phyloP scores from a whole-genome alignment of 2,113 vertebrate genomes.

The Petromus typicus region DNA sequence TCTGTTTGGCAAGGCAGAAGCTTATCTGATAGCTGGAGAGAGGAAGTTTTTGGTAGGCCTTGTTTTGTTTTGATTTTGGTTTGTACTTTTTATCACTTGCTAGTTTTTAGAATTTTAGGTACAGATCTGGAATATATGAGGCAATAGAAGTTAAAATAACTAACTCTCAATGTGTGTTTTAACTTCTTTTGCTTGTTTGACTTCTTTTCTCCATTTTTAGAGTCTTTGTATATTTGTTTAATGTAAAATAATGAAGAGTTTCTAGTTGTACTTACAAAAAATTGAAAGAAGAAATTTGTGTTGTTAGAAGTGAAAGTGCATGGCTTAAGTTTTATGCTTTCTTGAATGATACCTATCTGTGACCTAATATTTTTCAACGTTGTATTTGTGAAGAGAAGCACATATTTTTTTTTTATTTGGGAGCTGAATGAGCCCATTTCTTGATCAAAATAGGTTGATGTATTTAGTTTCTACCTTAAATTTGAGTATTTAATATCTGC shows the following conservation, averaged over 20 bases:
- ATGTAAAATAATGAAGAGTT: background rate
- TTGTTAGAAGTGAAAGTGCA: background rate
- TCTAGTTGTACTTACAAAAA: background rate
- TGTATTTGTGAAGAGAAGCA: background rate
- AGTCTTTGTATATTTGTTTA: background rate
- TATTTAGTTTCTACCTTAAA: background rate
- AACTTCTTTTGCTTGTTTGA: background rate
- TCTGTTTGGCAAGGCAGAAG: background rate
- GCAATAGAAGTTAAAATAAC: background rate
- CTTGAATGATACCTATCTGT: background rate
- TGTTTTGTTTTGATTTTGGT: background rate
- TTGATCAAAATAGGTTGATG: background rate
- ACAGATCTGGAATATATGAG: background rate
- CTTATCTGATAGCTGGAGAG: background rate
- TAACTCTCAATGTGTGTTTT: background rate
- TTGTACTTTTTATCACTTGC: background rate
- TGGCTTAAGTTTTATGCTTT: background rate
- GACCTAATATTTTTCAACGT: background rate
- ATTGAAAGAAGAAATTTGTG: background rate
- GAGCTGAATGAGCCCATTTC: background rate
- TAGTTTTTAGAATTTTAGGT: background rate
- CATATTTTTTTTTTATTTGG: background rate
- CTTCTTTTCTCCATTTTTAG: background rate
- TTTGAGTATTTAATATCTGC: background rate
- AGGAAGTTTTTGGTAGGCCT: background rate